Evolutionary conservation across 2,888 invertebrate genomes (phyloP).

Genomic region (Philereme transversata): DNA sequence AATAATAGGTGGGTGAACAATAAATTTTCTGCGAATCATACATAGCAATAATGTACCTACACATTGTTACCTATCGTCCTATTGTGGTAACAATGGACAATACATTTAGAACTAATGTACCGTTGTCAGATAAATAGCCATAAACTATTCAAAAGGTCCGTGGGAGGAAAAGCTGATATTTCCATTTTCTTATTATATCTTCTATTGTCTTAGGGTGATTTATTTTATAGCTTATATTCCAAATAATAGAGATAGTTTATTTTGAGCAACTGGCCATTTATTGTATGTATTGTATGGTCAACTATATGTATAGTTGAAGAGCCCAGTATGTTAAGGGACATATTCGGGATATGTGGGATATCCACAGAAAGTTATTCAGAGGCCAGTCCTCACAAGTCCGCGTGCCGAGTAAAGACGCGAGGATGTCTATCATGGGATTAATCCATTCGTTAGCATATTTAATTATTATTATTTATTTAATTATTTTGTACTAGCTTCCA

Average conservation of each 20-base stretch:
- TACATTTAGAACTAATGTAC: constrained; percentile 42
- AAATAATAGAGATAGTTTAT: constrained; percentile 2
- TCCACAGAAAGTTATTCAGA: too few species aligned
- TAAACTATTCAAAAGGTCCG: constrained; percentile 33
- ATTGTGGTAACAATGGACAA: constrained; percentile 40
- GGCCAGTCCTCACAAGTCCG: too few species aligned
- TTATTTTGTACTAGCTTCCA: too few species aligned
- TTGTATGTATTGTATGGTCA: constrained; percentile 1
- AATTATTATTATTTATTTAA: too few species aligned
- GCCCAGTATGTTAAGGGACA: too few species aligned
- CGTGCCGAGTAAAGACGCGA: too few species aligned
- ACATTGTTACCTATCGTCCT: constrained; percentile 8
- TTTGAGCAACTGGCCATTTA: background rate
- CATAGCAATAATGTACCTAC: background rate
- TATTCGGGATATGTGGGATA: too few species aligned
- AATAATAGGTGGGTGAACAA: too few species aligned
- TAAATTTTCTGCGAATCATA: too few species aligned
- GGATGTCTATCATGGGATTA: too few species aligned
- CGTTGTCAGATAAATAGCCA: constrained; percentile 36
- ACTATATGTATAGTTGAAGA: background rate
- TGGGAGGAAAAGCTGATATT: constrained; percentile 33
- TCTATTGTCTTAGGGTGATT: constrained; percentile 35
- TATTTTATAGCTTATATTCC: constrained; percentile 23
- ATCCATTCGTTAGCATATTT: too few species aligned
- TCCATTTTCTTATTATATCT: constrained; percentile 35